A percentile compares a stretch with the other conserved stretches of the same genome.
Evolutionary conservation across 1,140 invertebrate species (phyloP).

Genomic region (Drusus annulatus): DNA sequence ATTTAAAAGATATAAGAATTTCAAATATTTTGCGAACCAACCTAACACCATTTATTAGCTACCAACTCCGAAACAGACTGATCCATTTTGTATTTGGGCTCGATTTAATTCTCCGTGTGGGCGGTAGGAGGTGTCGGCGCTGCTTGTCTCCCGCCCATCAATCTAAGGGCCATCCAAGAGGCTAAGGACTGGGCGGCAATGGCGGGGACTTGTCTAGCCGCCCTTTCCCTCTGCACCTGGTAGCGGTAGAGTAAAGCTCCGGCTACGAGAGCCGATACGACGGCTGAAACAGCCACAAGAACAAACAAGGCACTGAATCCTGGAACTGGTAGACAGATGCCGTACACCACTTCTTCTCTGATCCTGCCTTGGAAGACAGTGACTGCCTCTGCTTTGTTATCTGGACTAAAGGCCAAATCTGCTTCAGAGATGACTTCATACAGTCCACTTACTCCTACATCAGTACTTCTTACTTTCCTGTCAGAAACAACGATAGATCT

Average conservation of each 20-base stretch:
- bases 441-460: slow-evolving; percentile 88
- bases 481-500: slow-evolving; percentile 81
- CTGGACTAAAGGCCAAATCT: slow-evolving; percentile 91
- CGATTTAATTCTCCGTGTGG: slow-evolving; percentile 25
- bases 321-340: slow-evolving; percentile 90
- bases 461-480: slow-evolving; percentile 83
- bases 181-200: slow-evolving; percentile 75
- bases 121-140: slow-evolving; percentile 52
- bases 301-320: slow-evolving; percentile 92
- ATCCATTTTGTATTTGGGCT: background rate
- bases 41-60: too few relatives aligned
- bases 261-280: slow-evolving; percentile 85
- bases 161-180: slow-evolving; percentile 81
- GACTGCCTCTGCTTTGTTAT: slow-evolving; percentile 83
- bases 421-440: slow-evolving; percentile 95
- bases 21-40: too few relatives aligned
- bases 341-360: slow-evolving; percentile 90
- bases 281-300: slow-evolving; percentile 86
- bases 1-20: too few relatives aligned
- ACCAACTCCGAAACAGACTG: too few relatives aligned
- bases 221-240: slow-evolving; percentile 81
- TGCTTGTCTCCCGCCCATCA: slow-evolving; percentile 73
- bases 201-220: slow-evolving; percentile 68
- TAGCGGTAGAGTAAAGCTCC: slow-evolving; percentile 82
- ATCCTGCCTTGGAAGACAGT: slow-evolving; percentile 91